phyloP scores from a whole-genome alignment of 64 coral and sea anemone species.

The Catalaphyllia jardinei region DNA sequence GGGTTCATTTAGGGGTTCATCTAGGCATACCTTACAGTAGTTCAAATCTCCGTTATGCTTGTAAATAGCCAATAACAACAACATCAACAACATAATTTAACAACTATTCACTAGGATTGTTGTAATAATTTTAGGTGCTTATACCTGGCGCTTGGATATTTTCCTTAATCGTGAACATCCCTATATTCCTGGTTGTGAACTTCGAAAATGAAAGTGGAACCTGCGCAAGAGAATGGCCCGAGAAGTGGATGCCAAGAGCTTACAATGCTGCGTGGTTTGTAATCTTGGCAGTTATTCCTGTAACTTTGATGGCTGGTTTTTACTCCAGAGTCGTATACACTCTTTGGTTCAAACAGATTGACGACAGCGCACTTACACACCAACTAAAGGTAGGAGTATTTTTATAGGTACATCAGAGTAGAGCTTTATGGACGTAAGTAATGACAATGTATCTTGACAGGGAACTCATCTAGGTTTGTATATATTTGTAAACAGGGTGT shows the following conservation, averaged over 20 bases:
- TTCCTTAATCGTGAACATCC: not conserved
- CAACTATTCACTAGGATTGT: not conserved
- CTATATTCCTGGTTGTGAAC: not conserved
- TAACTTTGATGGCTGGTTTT: constrained; percentile 1
- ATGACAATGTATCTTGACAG: not conserved
- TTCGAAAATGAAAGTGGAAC: not conserved
- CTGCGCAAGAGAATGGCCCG: not conserved
- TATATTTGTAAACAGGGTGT: not conserved
- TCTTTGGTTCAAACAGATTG: constrained; percentile 32
- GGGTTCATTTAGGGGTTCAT: no score
- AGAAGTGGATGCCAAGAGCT: constrained; percentile 4
- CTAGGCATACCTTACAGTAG: no score
- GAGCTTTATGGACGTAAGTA: not conserved
- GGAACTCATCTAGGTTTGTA: no score
- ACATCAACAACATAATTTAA: no score
- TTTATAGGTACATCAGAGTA: no score
- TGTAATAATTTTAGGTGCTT: not conserved
- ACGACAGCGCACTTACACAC: not conserved
- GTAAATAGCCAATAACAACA: no score
- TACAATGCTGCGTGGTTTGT: not conserved
- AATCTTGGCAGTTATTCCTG: not conserved
- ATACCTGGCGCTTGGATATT: not conserved
- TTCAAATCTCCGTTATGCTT: no score
- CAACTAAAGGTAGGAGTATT: not conserved
- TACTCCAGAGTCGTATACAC: constrained; percentile 43